phyloP scores from a whole-genome alignment of 2,113 vertebrate genomes.

The Thalassarche chlororhynchos region DNA sequence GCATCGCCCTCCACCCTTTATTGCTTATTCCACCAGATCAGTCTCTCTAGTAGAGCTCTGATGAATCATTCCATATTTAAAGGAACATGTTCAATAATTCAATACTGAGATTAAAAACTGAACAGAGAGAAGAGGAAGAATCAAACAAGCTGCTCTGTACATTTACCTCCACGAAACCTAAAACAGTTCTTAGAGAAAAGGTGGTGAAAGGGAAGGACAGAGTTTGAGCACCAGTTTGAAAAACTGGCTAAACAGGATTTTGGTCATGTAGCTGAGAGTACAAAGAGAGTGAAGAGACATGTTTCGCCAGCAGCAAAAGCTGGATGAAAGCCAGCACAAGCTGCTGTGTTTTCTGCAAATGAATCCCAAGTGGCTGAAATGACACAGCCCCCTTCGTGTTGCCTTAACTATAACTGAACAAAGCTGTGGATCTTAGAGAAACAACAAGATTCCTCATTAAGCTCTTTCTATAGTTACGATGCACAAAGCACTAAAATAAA shows the following conservation, averaged over 20 bases:
- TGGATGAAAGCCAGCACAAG: slow-evolving; percentile 43
- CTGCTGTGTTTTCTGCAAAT: not conserved
- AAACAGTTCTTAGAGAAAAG: not conserved
- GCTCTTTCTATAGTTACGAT: not conserved
- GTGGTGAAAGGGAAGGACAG: not conserved
- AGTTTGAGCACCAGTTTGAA: slow-evolving; percentile 11
- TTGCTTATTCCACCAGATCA: not conserved
- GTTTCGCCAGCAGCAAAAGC: slow-evolving; percentile 39
- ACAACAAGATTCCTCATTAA: not conserved
- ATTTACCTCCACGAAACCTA: not conserved
- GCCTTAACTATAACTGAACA: not conserved
- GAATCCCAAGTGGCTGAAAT: slow-evolving; percentile 22
- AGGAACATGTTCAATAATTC: not conserved
- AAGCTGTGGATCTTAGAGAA: not conserved
- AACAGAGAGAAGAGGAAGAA: not conserved
- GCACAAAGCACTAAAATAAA: not conserved
- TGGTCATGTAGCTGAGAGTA: slow-evolving; percentile 23
- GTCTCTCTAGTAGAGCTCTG: not conserved
- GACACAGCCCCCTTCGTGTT: not conserved
- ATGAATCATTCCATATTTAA: not conserved
- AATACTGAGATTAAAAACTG: not conserved
- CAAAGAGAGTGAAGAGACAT: slow-evolving; percentile 8
- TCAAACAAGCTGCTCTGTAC: not conserved
- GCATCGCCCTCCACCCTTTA: not conserved
- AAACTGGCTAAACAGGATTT: slow-evolving; percentile 66